Evolutionary conservation across 2,113 vertebrate species (phyloP).

Genomic region (Vulpes vulpes): DNA sequence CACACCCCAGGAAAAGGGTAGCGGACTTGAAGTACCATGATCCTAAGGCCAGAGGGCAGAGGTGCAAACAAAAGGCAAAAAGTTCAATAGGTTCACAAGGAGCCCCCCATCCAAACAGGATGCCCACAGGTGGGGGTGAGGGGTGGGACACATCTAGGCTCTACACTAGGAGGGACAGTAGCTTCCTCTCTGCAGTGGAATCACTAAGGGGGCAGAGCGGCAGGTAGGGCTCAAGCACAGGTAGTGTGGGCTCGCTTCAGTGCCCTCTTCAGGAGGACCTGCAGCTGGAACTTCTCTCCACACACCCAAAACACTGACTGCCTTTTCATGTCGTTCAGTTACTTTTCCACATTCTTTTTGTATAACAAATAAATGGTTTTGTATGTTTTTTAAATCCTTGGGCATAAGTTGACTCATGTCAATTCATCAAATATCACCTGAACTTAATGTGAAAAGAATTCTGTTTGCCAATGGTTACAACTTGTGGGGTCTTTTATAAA

Average conservation of each 20-base stretch:
- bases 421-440: constrained; percentile 6
- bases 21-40: no score
- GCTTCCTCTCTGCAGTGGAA: not conserved
- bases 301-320: rapidly evolving
- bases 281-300: not conserved
- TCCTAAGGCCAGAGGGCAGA: not conserved
- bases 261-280: not conserved
- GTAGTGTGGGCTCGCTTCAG: not conserved
- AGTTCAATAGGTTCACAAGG: not conserved
- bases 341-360: not conserved
- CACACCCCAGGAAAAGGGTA: not conserved
- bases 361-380: not conserved
- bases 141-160: no score
- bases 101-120: not conserved
- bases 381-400: not conserved
- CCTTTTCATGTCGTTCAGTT: not conserved
- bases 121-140: rapidly evolving
- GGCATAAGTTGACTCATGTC: not conserved
- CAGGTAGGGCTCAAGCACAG: not conserved
- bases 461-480: not conserved
- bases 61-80: not conserved
- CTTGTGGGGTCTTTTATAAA: not conserved
- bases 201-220: rapidly evolving
- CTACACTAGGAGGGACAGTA: rapidly evolving
- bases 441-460: not conserved